Evolutionary conservation across 2,113 vertebrate genomes (phyloP), one percentile per base, ranked within the genome.

Genomic region (Cyphomyrus discorhynchus): DNA sequence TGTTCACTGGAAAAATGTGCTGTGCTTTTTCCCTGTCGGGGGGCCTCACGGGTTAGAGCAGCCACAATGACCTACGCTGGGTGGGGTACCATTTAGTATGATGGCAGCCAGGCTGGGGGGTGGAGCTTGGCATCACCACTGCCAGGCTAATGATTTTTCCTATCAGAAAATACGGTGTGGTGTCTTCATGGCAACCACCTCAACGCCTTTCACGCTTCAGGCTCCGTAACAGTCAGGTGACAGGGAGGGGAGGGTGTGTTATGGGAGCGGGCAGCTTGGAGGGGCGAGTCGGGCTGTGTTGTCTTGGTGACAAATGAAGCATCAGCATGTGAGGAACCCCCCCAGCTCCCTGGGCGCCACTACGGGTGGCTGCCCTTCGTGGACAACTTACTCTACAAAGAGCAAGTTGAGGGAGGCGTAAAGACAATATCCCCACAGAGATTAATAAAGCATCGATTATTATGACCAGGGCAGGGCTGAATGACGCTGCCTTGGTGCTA

Each of bases 111-210:
- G 74, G 24, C 53, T 47, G 88, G 27, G 19, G 70, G 5, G 15
- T 46, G 19, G 35, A 45, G 70, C 50, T 35, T 11, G 31, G 17
- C 74, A 52, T n/a, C 15, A 9, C 31, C 13, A 24, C 62, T 52
- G 10, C 47, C 21, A 85, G 58, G 83, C 46, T 86, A 90, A 70
- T 90, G 46, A 90, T 31, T 90, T 77, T 77, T 90, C 56, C 24
- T 80, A 21, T 35, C 77, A 21, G 46, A 53, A n/a, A 62, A 87
- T 56, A 87, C 42, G 49, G 66, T 52, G 85, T 56, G 3, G 21
- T 90, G 24, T 87, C 49, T 62, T 11, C 13, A 50, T 6, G 19
- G 9, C 21, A 24, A 56, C 31, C 46, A 27, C 31, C 46, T 88
- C 82, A 27, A 39, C 6, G 21, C 3, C 50, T 56, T 52, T 21